phyloP scores from a whole-genome alignment of 2,113 vertebrate genomes.

The Pteropus alecto region DNA sequence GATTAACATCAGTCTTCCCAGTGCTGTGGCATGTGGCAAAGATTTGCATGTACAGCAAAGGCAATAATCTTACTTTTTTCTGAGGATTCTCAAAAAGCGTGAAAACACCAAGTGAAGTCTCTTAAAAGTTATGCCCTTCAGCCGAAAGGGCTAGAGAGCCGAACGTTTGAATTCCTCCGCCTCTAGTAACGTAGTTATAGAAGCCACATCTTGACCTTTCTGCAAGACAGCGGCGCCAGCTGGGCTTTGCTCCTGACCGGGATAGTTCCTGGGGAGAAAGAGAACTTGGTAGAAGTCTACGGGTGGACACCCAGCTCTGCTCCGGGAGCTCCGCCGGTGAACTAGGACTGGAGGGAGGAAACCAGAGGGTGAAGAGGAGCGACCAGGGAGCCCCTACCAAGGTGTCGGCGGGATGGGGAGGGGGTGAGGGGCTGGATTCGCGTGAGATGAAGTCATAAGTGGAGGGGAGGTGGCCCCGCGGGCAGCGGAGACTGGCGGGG shows the following conservation, averaged over 20 bases:
- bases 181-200: neutral
- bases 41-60: neutral
- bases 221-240: neutral
- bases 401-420: neutral
- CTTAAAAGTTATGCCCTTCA: neutral
- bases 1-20: neutral
- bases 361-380: neutral
- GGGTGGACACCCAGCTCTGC: neutral
- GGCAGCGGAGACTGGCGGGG: fast-evolving
- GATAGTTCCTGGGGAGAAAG: neutral
- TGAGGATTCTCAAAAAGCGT: neutral
- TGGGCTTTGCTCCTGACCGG: neutral
- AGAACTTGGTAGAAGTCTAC: neutral
- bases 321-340: neutral
- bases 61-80: neutral
- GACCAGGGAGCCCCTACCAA: neutral
- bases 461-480: fast-evolving
- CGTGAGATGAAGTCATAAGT: neutral
- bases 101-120: neutral
- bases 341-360: neutral
- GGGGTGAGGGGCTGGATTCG: no score
- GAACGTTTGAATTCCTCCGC: neutral
- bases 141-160: neutral
- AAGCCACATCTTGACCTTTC: neutral
- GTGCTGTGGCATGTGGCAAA: neutral